Base-by-base conservation (phyloP, 2,797 vertebrate species). In the Echeneis naucrates region DNA sequence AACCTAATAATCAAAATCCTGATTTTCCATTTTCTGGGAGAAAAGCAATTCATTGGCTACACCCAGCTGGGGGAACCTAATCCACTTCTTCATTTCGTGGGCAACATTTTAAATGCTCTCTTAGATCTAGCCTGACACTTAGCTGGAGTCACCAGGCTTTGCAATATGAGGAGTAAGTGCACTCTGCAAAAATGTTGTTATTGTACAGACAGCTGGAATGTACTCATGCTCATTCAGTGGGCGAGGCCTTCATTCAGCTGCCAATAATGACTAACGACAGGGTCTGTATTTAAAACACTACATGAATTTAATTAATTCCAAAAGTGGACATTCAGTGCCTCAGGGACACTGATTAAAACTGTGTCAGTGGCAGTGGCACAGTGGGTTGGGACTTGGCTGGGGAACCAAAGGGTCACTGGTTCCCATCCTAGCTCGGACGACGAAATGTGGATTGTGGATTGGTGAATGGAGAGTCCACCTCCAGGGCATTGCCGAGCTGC, bases 271-370 rank as follows among this genome's bases (percentile, higher is more conserved):
- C n/a, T n/a, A n/a, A n/a, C 44, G 67, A 56, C 42, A n/a, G n/a
- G n/a, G 59, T 72, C 33, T 82, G 58, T 65, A 80, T 68, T 77
- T 84, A 73, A 84, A 82, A 67, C 14, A 60, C 27, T 24, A 44
- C 9, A 55, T 23, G 16, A 19, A 52, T 80, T 70, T 59, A 75
- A 78, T 85, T 76, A 71, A 84, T 67, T 79, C 35, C 47, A 63
- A 51, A 75, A 65, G 52, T 21, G 23, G 14, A 53, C 65, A 79
- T 33, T 32, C 4, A 44, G 33, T 26, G 71, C 77, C 80, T 63
- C 26, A 2, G 80, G 84, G 75, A 47, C 55, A 80, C 6, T 21
- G 65, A 82, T 76, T 77, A 50, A 79, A 84, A 84, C 21, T 30
- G 48, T 51, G 48, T 80, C 69, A 35, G 32, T 48, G n/a, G n/a